A percentile compares a stretch with the other conserved stretches of the same genome.
Conservation (phyloP, 1,140 invertebrate species). For the Penaeus vannamei region DNA sequence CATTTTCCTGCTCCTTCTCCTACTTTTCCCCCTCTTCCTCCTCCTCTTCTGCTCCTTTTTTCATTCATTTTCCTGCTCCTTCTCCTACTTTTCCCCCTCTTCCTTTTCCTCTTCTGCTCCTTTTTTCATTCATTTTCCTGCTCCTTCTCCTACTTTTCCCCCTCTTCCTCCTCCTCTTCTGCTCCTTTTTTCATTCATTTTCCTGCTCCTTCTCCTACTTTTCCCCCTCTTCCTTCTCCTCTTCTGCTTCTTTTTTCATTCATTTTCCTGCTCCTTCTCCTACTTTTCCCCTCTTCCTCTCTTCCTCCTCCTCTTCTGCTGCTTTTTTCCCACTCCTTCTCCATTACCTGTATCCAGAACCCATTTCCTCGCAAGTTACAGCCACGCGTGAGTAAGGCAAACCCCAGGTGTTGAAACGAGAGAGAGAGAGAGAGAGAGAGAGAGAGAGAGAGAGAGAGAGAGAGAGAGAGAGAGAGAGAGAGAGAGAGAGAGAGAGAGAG, state of each 20-base stretch:
- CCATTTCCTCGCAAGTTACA: neutral
- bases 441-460: conserved; percentile 19
- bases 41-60: neutral
- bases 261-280: neutral
- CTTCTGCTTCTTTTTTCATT: neutral
- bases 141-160: neutral
- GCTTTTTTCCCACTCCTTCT: neutral
- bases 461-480: conserved; percentile 12
- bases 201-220: neutral
- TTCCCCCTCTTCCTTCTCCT: neutral
- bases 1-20: neutral
- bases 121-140: neutral
- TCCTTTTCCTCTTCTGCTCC: neutral
- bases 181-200: too few relatives aligned
- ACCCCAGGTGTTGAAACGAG: neutral
- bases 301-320: neutral
- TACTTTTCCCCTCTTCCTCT: neutral
- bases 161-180: neutral
- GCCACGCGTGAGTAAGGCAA: neutral
- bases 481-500: neutral
- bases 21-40: neutral
- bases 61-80: neutral
- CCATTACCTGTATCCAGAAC: neutral
- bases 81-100: neutral
- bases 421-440: neutral